Percentiles rank a stretch among this genome's conserved stretches.
Conservation (phyloP, 2,797 vertebrate species). For the Urocyon cinereoargenteus region DNA sequence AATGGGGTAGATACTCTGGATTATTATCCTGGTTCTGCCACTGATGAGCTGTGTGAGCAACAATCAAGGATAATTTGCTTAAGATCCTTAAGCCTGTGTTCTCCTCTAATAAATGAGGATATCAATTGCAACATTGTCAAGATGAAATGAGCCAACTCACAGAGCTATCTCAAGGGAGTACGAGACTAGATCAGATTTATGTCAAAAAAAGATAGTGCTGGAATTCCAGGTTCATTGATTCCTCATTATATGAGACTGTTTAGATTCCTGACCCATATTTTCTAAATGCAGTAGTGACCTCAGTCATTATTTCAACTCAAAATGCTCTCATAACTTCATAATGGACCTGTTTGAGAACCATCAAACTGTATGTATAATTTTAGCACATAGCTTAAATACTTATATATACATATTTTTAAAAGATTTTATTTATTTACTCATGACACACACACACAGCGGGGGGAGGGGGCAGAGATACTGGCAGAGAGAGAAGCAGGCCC, state of each 20-base stretch:
- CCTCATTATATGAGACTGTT: background rate
- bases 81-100: background rate
- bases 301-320: background rate
- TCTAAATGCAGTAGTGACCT: background rate
- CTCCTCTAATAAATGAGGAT: background rate
- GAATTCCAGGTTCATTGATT: background rate
- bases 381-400: background rate
- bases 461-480: too few species aligned
- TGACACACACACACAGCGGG: too few species aligned
- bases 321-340: conserved; percentile 18
- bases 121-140: background rate
- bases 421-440: too few species aligned
- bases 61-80: background rate
- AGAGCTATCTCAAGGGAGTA: background rate
- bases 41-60: background rate
- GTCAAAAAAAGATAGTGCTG: background rate
- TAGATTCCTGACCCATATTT: background rate
- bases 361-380: background rate
- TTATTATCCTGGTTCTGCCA: background rate
- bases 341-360: background rate
- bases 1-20: background rate
- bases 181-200: background rate
- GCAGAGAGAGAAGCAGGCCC: too few species aligned
- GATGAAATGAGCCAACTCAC: background rate
- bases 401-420: too few species aligned